Conservation (phyloP, 1,140 invertebrate genomes). For the Ruditapes philippinarum region DNA sequence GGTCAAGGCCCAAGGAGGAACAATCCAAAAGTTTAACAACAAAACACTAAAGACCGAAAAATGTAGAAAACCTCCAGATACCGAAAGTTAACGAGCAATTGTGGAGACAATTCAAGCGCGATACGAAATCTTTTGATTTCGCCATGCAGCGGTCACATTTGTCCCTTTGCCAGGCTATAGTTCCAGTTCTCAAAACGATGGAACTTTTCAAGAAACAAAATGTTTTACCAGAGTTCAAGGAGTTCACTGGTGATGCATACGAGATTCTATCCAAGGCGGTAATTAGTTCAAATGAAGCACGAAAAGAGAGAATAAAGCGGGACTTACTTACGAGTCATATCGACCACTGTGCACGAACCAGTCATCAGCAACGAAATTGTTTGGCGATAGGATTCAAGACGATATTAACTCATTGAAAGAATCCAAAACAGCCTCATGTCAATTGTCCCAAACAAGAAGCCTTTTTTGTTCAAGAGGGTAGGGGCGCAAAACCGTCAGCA, state of each 20-base stretch:
- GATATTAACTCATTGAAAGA: not conserved
- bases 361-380: not conserved
- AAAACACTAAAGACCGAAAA: not conserved
- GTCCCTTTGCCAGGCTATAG: not conserved
- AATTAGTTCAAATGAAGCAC: not conserved
- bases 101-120: not conserved
- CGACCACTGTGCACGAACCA: not conserved
- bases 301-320: not conserved
- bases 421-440: not conserved
- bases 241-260: not conserved
- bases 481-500: not conserved
- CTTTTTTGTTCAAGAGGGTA: not conserved
- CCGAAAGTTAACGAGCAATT: not conserved
- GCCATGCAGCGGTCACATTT: not conserved
- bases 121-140: slow-evolving; percentile 8
- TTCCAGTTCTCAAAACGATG: not conserved
- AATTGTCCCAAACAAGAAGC: too few species aligned
- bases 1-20: not conserved
- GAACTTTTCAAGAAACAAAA: not conserved
- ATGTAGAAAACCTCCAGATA: not conserved
- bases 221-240: not conserved
- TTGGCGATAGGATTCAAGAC: not conserved
- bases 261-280: not conserved
- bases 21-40: not conserved
- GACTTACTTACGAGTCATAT: too few species aligned